phyloP scores from a whole-genome alignment of 2,113 vertebrate species.

The Cinclus cinclus region DNA sequence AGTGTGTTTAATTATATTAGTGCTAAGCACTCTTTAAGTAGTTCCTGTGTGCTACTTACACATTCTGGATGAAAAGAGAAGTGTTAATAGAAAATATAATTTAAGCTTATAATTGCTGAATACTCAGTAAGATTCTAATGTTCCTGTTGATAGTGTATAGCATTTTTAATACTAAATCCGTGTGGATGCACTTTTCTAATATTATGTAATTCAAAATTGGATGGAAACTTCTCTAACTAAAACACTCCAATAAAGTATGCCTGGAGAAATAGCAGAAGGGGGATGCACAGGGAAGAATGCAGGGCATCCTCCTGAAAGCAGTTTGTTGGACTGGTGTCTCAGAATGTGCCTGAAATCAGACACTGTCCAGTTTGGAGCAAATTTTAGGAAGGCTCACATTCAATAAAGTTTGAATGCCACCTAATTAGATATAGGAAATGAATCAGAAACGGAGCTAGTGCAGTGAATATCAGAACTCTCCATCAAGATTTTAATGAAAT shows the following conservation, averaged over 20 bases:
- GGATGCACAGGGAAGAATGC: background rate
- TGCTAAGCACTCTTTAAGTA: conserved; percentile 61
- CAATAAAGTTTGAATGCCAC: background rate
- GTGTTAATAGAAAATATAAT: conserved; percentile 63
- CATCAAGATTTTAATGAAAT: conserved; percentile 16
- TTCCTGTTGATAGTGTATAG: conserved; percentile 10
- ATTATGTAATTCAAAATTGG: conserved; percentile 42
- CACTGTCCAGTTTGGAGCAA: background rate
- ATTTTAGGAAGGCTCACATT: background rate
- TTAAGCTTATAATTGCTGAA: conserved; percentile 62
- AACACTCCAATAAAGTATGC: conserved; percentile 12
- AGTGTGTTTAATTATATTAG: conserved; percentile 57
- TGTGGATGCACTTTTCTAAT: conserved; percentile 6
- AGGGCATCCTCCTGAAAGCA: background rate
- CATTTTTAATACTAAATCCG: conserved; percentile 27
- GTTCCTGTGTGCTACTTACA: conserved; percentile 59
- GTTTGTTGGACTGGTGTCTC: background rate
- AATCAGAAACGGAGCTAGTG: background rate
- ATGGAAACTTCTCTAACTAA: conserved; percentile 45
- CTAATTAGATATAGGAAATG: background rate
- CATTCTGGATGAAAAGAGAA: background rate
- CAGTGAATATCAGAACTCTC: background rate
- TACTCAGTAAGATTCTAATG: conserved; percentile 56
- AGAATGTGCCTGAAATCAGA: background rate
- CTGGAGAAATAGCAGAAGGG: background rate